These are phyloP conservation scores for Xiphorhynchus elegans DNA, from an alignment of 2,113 vertebrate species.

Conservation along the genomic window DNA sequence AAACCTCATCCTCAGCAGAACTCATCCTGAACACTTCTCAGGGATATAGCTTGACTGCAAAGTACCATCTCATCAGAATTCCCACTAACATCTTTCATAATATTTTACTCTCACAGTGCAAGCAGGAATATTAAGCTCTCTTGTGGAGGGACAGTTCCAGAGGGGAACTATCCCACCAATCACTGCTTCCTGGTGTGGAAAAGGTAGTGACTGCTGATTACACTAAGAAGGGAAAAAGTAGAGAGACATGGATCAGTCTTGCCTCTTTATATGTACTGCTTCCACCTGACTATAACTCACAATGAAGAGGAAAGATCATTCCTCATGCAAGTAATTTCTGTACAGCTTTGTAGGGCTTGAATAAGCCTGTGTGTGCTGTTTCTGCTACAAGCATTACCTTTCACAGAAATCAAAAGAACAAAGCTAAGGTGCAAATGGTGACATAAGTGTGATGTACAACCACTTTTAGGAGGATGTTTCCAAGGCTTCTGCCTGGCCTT, in stretches of 20 bases:
- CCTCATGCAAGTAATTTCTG: neutral
- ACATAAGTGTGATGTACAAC: neutral
- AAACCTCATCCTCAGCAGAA: neutral
- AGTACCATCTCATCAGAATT: neutral
- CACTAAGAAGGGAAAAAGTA: neutral
- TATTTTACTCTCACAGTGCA: neutral
- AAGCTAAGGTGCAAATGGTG: neutral
- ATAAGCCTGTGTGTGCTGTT: neutral
- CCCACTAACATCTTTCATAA: neutral
- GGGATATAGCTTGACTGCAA: neutral
- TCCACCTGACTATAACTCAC: neutral
- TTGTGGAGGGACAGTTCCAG: neutral
- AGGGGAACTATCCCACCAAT: neutral
- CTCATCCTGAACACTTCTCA: neutral
- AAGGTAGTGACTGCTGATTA: neutral
- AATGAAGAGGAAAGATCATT: neutral
- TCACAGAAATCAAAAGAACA: neutral
- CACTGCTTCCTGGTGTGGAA: neutral
- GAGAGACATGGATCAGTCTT: neutral
- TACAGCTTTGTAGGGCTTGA: neutral
- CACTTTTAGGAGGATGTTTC: neutral
- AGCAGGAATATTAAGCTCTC: neutral
- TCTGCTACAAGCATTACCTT: neutral
- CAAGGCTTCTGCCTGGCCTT: neutral
- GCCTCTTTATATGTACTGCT: neutral